Conservation (phyloP, 2,797 vertebrate species). For the Telmatherina bonti region DNA sequence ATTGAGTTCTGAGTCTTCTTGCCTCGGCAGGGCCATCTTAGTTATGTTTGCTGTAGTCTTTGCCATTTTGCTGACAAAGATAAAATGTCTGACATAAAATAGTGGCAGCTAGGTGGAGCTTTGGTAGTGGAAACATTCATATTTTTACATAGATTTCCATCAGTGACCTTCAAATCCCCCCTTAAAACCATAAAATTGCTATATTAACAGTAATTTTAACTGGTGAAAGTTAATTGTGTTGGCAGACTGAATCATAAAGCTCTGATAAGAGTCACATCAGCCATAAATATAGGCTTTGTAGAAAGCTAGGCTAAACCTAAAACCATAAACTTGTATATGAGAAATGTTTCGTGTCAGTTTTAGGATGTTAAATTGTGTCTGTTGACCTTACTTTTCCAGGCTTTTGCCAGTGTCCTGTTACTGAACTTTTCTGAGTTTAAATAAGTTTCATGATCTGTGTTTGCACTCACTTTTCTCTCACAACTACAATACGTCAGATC, state of each 20-base stretch:
- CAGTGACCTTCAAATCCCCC: neutral
- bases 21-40: too few relatives aligned
- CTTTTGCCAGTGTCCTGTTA: neutral
- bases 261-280: neutral
- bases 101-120: too few relatives aligned
- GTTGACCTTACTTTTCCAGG: neutral
- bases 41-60: too few relatives aligned
- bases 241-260: neutral
- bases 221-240: neutral
- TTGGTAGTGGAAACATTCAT: neutral
- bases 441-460: constrained; percentile 9
- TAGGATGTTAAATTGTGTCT: neutral
- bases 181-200: neutral
- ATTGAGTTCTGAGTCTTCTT: too few relatives aligned
- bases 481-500: constrained; percentile 22
- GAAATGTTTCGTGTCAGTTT: neutral
- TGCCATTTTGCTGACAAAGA: neutral
- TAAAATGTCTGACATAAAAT: neutral
- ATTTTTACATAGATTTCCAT: neutral
- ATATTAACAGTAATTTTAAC: neutral
- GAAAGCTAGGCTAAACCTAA: neutral
- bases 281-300: neutral
- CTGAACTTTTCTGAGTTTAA: neutral
- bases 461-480: constrained; percentile 27
- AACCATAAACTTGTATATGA: too few relatives aligned